Percentiles rank a stretch among this genome's conserved stretches.
These are phyloP conservation scores for Carposina sasakii DNA, from an alignment of 1,140 invertebrate species.

Conservation along the genomic window DNA sequence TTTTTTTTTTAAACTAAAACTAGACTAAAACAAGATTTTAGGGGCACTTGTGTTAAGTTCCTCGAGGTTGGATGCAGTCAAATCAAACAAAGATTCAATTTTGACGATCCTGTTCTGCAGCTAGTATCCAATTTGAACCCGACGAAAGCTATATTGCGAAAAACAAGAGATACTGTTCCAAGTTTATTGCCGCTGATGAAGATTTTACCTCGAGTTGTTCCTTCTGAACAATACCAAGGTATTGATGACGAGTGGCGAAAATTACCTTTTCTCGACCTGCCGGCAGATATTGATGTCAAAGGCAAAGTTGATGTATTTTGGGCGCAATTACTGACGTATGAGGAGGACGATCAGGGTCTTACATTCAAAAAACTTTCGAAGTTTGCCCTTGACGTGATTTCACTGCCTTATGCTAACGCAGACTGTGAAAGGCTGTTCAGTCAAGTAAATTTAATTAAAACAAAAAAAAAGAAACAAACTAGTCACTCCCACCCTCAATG, in stretches of 20 bases:
- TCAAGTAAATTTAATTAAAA: constrained; percentile 11
- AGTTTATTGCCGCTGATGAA: constrained; percentile 4
- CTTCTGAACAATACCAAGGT: constrained; percentile 10
- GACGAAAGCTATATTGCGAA: constrained; percentile 10
- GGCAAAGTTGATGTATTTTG: constrained; percentile 12
- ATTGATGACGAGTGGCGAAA: constrained; percentile 17
- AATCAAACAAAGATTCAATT: too few species aligned
- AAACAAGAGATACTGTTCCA: constrained; percentile 9
- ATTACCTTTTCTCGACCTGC: constrained; percentile 11
- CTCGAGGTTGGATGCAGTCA: too few species aligned
- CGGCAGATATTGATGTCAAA: constrained; percentile 12
- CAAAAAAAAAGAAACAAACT: too few species aligned
- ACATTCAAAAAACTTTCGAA: too few species aligned
- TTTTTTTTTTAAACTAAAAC: too few species aligned
- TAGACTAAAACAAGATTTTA: too few species aligned
- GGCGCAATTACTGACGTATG: constrained; percentile 6
- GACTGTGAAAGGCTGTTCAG: constrained; percentile 13
- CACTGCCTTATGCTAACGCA: constrained; percentile 14
- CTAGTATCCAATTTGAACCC: constrained; percentile 10
- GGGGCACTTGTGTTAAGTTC: too few species aligned
- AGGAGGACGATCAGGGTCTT: too few species aligned
- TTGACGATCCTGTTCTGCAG: constrained; percentile 8
- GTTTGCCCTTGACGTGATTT: constrained; percentile 7
- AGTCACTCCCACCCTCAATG: too few species aligned
- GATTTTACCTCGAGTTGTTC: constrained; percentile 10